These are phyloP conservation scores for Formicarius rufipectus DNA, from an alignment of 2,113 vertebrate species.

Conservation along the genomic window DNA sequence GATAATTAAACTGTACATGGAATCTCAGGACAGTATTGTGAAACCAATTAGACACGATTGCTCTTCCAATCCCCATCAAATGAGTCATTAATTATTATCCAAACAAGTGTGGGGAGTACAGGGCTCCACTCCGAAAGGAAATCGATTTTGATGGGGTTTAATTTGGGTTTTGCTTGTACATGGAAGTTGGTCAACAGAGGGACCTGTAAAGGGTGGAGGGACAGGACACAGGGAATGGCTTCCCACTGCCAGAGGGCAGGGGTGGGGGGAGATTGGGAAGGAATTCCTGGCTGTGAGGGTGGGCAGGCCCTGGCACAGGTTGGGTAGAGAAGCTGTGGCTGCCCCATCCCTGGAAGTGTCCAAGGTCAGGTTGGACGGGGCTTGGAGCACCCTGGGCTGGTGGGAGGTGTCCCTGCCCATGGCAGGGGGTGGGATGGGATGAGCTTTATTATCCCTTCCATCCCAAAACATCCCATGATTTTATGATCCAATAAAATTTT, in stretches of 20 bases:
- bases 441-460: rapidly evolving
- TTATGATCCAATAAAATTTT: not conserved
- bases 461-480: not conserved
- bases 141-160: not conserved
- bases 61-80: not conserved
- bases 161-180: not conserved
- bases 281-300: not conserved
- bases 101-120: not conserved
- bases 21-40: not conserved
- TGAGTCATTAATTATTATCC: not conserved
- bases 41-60: conserved; percentile 17
- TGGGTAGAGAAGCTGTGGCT: not conserved
- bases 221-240: not conserved
- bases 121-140: not conserved
- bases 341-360: not conserved
- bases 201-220: not conserved
- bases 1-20: not conserved
- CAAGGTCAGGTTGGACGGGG: not conserved
- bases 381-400: not conserved
- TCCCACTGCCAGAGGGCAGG: not conserved
- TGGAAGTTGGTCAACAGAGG: not conserved
- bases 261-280: rapidly evolving
- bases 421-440: not conserved
- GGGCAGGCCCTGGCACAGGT: not conserved
- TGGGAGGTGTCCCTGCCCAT: not conserved